These are phyloP conservation scores for Dendrolimus pini DNA, from an alignment of 2,888 invertebrate genomes.

Conservation along the genomic window DNA sequence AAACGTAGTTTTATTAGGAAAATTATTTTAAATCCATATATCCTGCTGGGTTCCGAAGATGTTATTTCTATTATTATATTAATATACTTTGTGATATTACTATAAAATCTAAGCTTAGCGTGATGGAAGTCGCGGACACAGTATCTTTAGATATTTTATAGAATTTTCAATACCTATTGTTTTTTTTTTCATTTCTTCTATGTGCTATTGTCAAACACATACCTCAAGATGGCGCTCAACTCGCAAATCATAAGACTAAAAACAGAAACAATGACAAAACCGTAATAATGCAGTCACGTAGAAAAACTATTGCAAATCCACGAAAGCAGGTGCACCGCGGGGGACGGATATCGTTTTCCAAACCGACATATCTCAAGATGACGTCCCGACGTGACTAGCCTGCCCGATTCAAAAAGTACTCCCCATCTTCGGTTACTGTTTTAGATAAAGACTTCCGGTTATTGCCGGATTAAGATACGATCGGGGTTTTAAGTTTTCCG, in stretches of 20 bases:
- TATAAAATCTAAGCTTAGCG: too few relatives aligned
- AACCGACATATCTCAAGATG: constrained; percentile 31
- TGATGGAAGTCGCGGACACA: too few relatives aligned
- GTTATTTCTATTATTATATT: too few relatives aligned
- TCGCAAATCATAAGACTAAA: background rate
- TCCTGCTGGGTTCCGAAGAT: too few relatives aligned
- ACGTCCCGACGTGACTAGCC: constrained; percentile 45
- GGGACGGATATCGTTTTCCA: background rate
- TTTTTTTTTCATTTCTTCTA: constrained; percentile 5
- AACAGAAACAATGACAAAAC: background rate
- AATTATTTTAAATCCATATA: too few relatives aligned
- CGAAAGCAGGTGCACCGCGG: background rate
- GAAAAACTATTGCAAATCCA: background rate
- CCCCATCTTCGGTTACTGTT: constrained; percentile 17
- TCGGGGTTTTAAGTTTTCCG: constrained; percentile 34
- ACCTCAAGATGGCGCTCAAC: too few relatives aligned
- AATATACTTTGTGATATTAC: too few relatives aligned
- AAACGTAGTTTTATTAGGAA: too few relatives aligned
- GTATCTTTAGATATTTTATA: too few relatives aligned
- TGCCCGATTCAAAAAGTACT: constrained; percentile 21
- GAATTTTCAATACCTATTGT: background rate
- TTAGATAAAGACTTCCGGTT: constrained; percentile 39
- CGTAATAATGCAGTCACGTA: background rate
- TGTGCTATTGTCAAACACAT: constrained; percentile 6
- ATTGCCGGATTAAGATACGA: constrained; percentile 52